These are phyloP conservation scores for Trichogramma dendrolimi DNA, from an alignment of 2,888 invertebrate genomes.

Conservation along the genomic window DNA sequence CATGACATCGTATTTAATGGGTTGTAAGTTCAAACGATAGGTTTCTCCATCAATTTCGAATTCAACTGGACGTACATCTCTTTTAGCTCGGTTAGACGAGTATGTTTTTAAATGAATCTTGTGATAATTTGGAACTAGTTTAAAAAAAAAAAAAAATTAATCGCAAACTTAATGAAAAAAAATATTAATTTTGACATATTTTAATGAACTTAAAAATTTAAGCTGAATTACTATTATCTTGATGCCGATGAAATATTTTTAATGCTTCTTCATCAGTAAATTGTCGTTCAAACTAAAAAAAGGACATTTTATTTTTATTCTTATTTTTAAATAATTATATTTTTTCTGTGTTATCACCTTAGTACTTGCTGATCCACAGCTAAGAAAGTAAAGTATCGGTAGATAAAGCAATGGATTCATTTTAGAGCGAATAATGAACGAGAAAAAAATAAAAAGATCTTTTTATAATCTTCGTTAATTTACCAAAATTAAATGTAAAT, in stretches of 20 bases:
- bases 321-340: too few species aligned
- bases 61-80: constrained; percentile 14
- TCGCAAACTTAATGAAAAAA: neutral
- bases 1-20: neutral
- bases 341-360: too few species aligned
- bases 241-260: constrained; percentile 11
- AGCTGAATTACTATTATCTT: neutral
- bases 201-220: neutral
- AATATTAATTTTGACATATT: neutral
- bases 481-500: too few species aligned
- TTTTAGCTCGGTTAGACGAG: constrained; percentile 1
- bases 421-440: too few species aligned
- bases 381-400: too few species aligned
- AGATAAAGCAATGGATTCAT: too few species aligned
- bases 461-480: too few species aligned
- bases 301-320: too few species aligned
- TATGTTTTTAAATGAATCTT: neutral
- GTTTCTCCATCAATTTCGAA: constrained; percentile 15
- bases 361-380: too few species aligned
- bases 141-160: neutral
- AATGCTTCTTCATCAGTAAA: constrained; percentile 6
- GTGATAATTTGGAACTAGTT: constrained; percentile 8
- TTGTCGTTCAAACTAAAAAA: too few species aligned
- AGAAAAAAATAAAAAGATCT: too few species aligned
- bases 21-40: constrained; percentile 7